phyloP scores from a whole-genome alignment of 2,888 invertebrate species.

The Oithona nana region DNA sequence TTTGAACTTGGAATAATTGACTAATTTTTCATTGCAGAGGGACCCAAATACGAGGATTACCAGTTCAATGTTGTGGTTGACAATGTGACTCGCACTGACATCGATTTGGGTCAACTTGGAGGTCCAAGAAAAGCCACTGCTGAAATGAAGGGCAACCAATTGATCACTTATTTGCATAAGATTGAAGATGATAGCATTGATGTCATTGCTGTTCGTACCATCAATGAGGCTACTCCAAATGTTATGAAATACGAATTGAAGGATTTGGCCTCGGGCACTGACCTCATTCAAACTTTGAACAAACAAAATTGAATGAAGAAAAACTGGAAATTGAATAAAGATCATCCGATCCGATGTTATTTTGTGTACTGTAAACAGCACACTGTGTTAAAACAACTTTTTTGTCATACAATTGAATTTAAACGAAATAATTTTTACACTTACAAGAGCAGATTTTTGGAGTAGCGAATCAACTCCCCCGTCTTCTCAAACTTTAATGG shows the following conservation, averaged over 20 bases:
- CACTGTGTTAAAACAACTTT: too few relatives aligned
- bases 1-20: not conserved
- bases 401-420: too few relatives aligned
- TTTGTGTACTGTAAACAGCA: too few relatives aligned
- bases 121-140: not conserved
- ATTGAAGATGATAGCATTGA: not conserved
- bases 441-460: too few relatives aligned
- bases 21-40: not conserved
- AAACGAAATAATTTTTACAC: too few relatives aligned
- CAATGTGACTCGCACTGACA: not conserved
- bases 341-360: too few relatives aligned
- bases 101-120: not conserved
- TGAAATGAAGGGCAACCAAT: not conserved
- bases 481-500: too few relatives aligned
- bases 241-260: not conserved
- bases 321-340: too few relatives aligned
- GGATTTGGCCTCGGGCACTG: not conserved
- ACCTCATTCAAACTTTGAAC: not conserved
- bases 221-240: not conserved
- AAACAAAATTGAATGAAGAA: not conserved
- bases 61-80: not conserved
- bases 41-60: not conserved
- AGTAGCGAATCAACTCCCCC: too few relatives aligned
- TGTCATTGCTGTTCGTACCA: not conserved
- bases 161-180: not conserved